phyloP scores from a whole-genome alignment of 1,140 invertebrate genomes.

The Drosophila mojavensis region DNA sequence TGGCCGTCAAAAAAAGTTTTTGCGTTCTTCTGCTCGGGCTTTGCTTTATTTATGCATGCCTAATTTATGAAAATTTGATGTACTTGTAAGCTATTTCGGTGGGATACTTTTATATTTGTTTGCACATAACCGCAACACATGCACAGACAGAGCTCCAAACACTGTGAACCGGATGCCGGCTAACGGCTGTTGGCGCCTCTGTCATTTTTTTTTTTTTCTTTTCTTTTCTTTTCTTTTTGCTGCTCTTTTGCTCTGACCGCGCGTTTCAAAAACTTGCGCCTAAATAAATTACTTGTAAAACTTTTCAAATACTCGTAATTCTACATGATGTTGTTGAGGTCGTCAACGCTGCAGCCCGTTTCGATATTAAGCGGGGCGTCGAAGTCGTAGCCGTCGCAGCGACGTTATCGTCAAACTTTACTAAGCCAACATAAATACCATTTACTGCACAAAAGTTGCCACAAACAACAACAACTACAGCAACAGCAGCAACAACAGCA shows the following conservation, averaged over 20 bases:
- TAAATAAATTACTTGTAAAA: constrained; percentile 83
- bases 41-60: constrained; percentile 77
- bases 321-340: constrained; percentile 81
- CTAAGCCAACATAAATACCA: constrained; percentile 82
- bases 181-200: not conserved
- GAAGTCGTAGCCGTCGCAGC: constrained; percentile 17
- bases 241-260: constrained; percentile 47
- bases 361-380: constrained; percentile 30
- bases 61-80: constrained; percentile 83
- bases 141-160: constrained; percentile 46
- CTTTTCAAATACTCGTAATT: constrained; percentile 83
- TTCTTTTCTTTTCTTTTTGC: constrained; percentile 3
- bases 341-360: constrained; percentile 70
- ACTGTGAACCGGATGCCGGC: constrained; percentile 2
- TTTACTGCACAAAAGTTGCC: constrained; percentile 78
- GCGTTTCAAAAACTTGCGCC: constrained; percentile 74
- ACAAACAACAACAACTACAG: constrained; percentile 9
- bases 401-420: constrained; percentile 76
- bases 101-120: constrained; percentile 82
- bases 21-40: constrained; percentile 21
- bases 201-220: constrained; percentile 10
- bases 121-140: constrained; percentile 80
- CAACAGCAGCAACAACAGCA: not conserved
- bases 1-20: constrained; percentile 64
- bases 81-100: constrained; percentile 81